These are phyloP conservation scores for Drosophila fuyamai DNA, from an alignment of 1,140 invertebrate genomes.

Conservation along the genomic window DNA sequence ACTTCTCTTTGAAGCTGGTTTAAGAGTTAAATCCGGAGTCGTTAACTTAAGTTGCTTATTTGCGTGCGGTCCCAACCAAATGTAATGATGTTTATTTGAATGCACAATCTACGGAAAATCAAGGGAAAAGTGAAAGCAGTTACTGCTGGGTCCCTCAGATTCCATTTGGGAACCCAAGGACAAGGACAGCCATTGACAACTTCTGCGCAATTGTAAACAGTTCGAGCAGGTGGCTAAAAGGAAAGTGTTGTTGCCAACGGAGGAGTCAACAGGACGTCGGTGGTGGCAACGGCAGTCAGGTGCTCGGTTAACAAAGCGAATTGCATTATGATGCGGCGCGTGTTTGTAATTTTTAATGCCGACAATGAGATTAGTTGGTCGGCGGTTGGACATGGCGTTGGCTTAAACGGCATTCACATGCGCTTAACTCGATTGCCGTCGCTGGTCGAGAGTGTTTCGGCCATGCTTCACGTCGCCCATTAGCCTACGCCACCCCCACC, in stretches of 20 bases:
- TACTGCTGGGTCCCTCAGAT: slow-evolving; percentile 8
- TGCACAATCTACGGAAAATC: slow-evolving; percentile 37
- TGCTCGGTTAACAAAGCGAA: slow-evolving; percentile 43
- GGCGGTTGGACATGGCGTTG: slow-evolving; percentile 26
- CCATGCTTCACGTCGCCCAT: slow-evolving; percentile 12
- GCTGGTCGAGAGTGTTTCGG: slow-evolving; percentile 23
- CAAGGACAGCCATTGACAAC: slow-evolving; percentile 33
- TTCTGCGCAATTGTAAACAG: slow-evolving; percentile 43
- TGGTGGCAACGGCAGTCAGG: slow-evolving; percentile 22
- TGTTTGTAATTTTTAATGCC: slow-evolving; percentile 60
- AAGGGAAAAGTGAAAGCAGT: slow-evolving; percentile 15
- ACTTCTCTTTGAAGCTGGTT: background rate
- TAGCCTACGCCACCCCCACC: slow-evolving; percentile 30
- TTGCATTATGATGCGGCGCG: slow-evolving; percentile 46
- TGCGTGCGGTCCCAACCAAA: slow-evolving; percentile 14
- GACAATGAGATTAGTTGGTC: slow-evolving; percentile 47
- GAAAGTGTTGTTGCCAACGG: slow-evolving; percentile 14
- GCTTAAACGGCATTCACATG: slow-evolving; percentile 49
- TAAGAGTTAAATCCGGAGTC: background rate
- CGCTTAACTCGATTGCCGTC: slow-evolving; percentile 49
- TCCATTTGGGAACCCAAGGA: slow-evolving; percentile 12
- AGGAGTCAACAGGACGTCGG: slow-evolving; percentile 3
- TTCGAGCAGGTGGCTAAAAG: slow-evolving; percentile 14
- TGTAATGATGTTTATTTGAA: slow-evolving; percentile 35
- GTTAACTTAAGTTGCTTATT: slow-evolving; percentile 12